These are phyloP conservation scores for Cygnus atratus DNA, from an alignment of 2,113 vertebrate genomes.

Conservation along the genomic window DNA sequence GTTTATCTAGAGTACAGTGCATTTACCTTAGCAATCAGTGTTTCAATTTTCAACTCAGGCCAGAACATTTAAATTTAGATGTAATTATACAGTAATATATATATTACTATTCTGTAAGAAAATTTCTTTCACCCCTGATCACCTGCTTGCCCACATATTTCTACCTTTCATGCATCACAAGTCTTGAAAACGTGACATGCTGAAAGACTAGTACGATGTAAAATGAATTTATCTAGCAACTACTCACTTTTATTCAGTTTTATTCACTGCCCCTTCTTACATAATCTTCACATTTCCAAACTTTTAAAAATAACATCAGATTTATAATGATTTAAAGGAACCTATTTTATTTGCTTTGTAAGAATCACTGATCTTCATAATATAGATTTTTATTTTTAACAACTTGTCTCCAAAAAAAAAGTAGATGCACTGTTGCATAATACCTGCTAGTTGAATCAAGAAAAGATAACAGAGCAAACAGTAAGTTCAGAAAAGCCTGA, in stretches of 20 bases:
- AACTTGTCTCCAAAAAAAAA: not conserved
- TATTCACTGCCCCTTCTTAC: not conserved
- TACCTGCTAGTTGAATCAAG: not conserved
- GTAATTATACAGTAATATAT: not conserved
- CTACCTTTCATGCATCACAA: not conserved
- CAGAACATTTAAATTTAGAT: slow-evolving; percentile 45
- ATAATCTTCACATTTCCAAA: not conserved
- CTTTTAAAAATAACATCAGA: not conserved
- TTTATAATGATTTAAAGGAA: not conserved
- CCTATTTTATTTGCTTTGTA: not conserved
- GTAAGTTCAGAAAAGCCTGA: not conserved
- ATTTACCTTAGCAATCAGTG: slow-evolving; percentile 2
- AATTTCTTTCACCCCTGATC: not conserved
- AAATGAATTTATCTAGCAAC: not conserved
- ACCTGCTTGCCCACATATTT: not conserved
- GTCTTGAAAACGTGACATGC: slow-evolving; percentile 8
- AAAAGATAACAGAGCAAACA: not conserved
- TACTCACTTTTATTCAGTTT: not conserved
- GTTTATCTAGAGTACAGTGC: slow-evolving; percentile 7
- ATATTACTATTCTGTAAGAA: not conserved
- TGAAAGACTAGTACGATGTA: not conserved
- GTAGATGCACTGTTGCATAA: not conserved
- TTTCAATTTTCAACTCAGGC: not conserved
- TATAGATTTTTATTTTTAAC: not conserved
- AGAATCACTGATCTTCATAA: not conserved